Base-by-base conservation (phyloP, 1,140 invertebrate species). In the Portunus trituberculatus region DNA sequence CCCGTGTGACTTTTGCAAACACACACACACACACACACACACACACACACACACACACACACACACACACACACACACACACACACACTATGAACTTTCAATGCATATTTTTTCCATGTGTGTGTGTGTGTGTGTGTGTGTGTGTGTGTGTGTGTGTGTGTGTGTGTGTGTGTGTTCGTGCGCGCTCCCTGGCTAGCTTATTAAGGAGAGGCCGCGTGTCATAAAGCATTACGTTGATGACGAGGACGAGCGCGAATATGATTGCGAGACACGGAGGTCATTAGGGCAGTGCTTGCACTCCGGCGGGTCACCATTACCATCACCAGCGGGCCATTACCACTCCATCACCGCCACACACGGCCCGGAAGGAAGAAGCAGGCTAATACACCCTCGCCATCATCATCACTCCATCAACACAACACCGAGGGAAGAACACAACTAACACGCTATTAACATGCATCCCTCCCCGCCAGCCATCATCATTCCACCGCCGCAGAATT, bases 1-100 rank as follows among this genome's bases (percentile, higher is more conserved):
- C 39, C 39, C 39, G 39, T 39, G 29, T 4, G 25, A 83, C 25
- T 29, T 83, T 83, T n/a, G 76, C 25, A 83, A 10, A 90, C 29
- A 25, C 88, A 90, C 29, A 90, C 88, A 90, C 88, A 90, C 45
- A 90, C 45, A 90, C 45, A 90, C 45, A 90, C 45, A 90, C 45
- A 90, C 45, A 90, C 45, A 90, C 45, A 90, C 45, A 90, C 45
- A 90, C 45, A 91, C 28, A 91, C n/a, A 91, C 28, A 91, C n/a
- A 91, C n/a, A 25, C n/a, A 52, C n/a, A 52, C n/a, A 91, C 28
- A 52, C n/a, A 91, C 48, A 59, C 28, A 91, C 4, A 91, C 28
- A 91, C n/a, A 91, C 48, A 59, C n/a, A 91, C 48, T 46, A 32
- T 0, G 52, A 59, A 59, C 52, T 39, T 39, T 59, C 52, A 59